Percentiles rank a stretch among this genome's conserved stretches.
These are phyloP conservation scores for Poeciliopsis prolifica DNA, from an alignment of 2,113 vertebrate genomes.

Conservation along the genomic window DNA sequence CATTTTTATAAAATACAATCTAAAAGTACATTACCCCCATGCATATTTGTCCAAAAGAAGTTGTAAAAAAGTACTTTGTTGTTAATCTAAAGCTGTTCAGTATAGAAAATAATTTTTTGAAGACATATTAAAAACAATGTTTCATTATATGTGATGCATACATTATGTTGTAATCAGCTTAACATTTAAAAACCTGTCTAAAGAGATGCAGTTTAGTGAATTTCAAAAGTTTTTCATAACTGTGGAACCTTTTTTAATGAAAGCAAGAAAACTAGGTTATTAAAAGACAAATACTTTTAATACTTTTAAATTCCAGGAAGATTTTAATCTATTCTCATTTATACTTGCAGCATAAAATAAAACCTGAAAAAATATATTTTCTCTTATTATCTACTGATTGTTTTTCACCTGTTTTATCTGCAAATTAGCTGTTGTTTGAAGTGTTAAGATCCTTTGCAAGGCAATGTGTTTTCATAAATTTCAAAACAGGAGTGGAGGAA, in stretches of 20 bases:
- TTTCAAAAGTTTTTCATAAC: neutral
- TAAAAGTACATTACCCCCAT: neutral
- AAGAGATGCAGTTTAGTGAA: neutral
- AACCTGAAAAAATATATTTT: neutral
- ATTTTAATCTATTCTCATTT: neutral
- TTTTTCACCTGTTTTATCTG: neutral
- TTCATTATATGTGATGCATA: neutral
- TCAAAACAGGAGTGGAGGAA: constrained; percentile 17
- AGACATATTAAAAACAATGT: neutral
- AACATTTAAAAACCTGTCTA: neutral
- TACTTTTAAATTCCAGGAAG: too few species aligned
- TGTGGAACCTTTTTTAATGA: neutral
- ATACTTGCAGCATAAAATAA: neutral
- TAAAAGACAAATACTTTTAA: too few species aligned
- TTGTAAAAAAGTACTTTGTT: neutral
- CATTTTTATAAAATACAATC: neutral
- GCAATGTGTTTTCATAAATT: constrained; percentile 9
- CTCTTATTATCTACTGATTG: neutral
- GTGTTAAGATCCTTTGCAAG: neutral
- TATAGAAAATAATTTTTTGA: neutral
- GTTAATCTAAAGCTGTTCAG: neutral
- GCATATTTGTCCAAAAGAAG: neutral
- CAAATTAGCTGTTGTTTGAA: neutral
- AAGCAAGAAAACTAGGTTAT: neutral
- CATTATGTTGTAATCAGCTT: neutral